These are phyloP conservation scores for Vollenhovia emeryi DNA, from an alignment of 1,140 invertebrate genomes.

Conservation along the genomic window DNA sequence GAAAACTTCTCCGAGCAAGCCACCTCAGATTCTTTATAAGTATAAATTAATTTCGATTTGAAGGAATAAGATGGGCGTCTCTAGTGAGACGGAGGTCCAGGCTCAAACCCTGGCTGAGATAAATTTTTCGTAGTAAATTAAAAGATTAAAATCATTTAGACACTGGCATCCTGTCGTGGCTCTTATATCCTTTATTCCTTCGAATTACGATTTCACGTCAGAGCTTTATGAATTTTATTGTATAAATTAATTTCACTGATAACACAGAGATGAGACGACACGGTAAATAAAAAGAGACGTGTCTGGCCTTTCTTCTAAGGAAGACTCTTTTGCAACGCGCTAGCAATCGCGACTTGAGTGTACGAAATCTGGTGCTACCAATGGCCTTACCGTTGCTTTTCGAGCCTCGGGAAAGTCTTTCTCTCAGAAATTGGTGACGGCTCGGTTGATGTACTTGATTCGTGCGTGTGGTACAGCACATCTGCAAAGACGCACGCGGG, in stretches of 20 bases:
- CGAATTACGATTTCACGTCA: no score
- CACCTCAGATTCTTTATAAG: not conserved
- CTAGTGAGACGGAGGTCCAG: no score
- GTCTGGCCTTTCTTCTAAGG: not conserved
- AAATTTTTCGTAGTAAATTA: no score
- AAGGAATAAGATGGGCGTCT: no score
- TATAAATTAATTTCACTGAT: not conserved
- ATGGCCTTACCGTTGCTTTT: slow-evolving; percentile 80
- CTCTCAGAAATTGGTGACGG: slow-evolving; percentile 86
- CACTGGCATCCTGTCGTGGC: no score
- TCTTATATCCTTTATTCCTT: no score
- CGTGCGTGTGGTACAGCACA: slow-evolving; percentile 85
- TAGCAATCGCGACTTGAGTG: not conserved
- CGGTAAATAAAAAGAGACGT: not conserved
- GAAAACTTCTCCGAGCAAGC: not conserved
- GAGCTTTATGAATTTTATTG: no score
- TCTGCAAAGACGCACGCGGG: slow-evolving; percentile 75
- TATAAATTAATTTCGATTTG: not conserved
- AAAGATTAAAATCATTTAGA: no score
- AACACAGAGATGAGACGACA: not conserved
- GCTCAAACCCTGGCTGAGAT: no score
- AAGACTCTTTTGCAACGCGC: not conserved
- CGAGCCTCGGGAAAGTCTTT: slow-evolving; percentile 84
- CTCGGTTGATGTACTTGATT: slow-evolving; percentile 86
- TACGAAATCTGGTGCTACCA: not conserved